Percentiles rank a stretch among this genome's conserved stretches.
Conservation (phyloP, 2,113 vertebrate genomes). For the Isurus oxyrinchus region DNA sequence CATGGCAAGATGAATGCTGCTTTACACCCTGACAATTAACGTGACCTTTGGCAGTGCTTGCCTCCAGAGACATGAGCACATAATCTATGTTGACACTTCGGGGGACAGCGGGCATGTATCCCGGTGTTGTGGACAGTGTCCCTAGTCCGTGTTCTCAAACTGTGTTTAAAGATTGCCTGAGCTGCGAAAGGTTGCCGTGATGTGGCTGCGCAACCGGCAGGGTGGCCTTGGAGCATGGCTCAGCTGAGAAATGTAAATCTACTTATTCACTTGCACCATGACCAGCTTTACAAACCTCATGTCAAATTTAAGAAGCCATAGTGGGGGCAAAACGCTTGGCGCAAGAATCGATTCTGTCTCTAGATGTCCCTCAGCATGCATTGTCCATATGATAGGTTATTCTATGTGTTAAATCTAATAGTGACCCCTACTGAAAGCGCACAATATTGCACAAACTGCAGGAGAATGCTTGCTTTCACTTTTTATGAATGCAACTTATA, state of each 20-base stretch:
- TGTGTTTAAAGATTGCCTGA: background rate
- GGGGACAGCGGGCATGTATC: too few relatives aligned
- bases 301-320: background rate
- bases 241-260: background rate
- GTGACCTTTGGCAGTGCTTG: background rate
- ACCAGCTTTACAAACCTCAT: background rate
- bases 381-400: background rate
- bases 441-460: background rate
- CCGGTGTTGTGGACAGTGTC: background rate
- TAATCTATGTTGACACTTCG: background rate
- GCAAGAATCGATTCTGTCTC: background rate
- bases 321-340: background rate
- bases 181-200: background rate
- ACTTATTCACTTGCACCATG: background rate
- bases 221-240: background rate
- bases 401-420: background rate
- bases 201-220: background rate
- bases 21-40: background rate
- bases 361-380: background rate
- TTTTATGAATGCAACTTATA: background rate
- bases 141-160: too few relatives aligned
- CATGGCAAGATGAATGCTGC: background rate
- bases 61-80: background rate
- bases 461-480: background rate
- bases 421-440: conserved; percentile 19